Evolutionary conservation across 2,113 vertebrate genomes (phyloP).

Genomic region (Protobothrops mucrosquamatus): DNA sequence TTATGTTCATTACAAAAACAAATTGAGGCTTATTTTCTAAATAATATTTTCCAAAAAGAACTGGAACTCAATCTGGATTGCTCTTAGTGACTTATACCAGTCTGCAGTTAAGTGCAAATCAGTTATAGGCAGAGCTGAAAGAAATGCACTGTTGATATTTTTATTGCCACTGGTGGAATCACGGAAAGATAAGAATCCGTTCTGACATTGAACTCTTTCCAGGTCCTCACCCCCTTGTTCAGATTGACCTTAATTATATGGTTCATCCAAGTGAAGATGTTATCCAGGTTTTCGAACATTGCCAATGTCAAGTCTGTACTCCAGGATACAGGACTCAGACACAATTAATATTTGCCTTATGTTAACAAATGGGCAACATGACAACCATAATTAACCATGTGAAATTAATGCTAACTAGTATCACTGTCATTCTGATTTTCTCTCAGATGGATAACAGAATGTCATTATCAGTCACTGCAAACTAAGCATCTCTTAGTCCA

Average conservation of each 20-base stretch:
- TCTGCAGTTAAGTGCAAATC: neutral
- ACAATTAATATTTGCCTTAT: constrained; percentile 9
- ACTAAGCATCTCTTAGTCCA: constrained; percentile 16
- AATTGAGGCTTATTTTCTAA: neutral
- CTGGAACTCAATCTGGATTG: neutral
- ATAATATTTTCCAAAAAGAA: neutral
- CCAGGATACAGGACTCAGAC: neutral
- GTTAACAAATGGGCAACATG: neutral
- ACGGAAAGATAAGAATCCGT: neutral
- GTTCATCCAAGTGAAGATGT: constrained; percentile 17
- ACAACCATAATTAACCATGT: neutral
- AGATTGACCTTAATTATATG: neutral
- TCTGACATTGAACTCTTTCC: neutral
- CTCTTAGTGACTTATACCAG: neutral
- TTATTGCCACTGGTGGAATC: neutral
- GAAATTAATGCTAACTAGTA: constrained; percentile 7
- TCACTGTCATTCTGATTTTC: constrained; percentile 7
- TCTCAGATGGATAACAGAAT: constrained; percentile 11
- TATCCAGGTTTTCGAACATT: neutral
- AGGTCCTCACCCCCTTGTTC: too few species aligned
- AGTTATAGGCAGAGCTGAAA: neutral
- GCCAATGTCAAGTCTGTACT: neutral
- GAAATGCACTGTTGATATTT: neutral
- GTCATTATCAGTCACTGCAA: constrained; percentile 12
- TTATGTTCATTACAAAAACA: neutral